Evolutionary conservation across 92 coral and sea anemone species (phyloP).

Genomic region (Epizoanthus scotinus): DNA sequence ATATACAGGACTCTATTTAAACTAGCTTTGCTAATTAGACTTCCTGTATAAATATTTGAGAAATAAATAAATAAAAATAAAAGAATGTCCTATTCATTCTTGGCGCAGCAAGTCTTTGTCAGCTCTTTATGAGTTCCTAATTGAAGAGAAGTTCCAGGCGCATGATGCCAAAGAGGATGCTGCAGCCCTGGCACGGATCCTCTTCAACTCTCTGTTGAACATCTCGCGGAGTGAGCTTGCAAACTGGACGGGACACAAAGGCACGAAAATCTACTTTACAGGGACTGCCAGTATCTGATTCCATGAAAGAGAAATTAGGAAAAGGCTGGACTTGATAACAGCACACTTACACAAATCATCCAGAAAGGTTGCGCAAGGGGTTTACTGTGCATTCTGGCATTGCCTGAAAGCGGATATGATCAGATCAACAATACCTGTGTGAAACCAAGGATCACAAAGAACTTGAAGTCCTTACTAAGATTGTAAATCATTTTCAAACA

Average conservation of each 20-base stretch:
- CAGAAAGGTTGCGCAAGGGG: conserved; percentile 15
- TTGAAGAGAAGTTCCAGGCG: conserved; percentile 24
- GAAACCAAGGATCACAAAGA: conserved; percentile 45
- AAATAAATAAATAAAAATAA: too few species aligned
- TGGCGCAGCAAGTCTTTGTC: conserved; percentile 35
- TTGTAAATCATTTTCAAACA: conserved; percentile 17
- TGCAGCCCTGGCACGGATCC: conserved; percentile 18
- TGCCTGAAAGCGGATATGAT: conserved; percentile 6
- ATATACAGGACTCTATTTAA: too few species aligned
- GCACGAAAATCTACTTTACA: conserved; percentile 30
- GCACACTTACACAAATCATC: not conserved
- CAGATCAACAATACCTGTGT: not conserved
- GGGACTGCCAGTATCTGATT: conserved; percentile 16
- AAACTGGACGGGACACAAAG: conserved; percentile 15
- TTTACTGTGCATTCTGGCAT: conserved; percentile 24
- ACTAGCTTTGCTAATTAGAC: too few species aligned
- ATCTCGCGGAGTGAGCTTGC: not conserved
- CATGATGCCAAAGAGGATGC: conserved; percentile 47
- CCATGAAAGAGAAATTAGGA: conserved; percentile 39
- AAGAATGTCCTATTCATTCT: not conserved
- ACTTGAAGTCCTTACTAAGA: not conserved
- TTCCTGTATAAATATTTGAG: too few species aligned
- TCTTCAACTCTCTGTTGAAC: conserved; percentile 6
- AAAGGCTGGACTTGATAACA: conserved; percentile 30
- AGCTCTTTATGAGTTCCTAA: not conserved